Base-by-base conservation (phyloP, 92 coral and sea anemone genomes). In the Epizoanthus scotinus region DNA sequence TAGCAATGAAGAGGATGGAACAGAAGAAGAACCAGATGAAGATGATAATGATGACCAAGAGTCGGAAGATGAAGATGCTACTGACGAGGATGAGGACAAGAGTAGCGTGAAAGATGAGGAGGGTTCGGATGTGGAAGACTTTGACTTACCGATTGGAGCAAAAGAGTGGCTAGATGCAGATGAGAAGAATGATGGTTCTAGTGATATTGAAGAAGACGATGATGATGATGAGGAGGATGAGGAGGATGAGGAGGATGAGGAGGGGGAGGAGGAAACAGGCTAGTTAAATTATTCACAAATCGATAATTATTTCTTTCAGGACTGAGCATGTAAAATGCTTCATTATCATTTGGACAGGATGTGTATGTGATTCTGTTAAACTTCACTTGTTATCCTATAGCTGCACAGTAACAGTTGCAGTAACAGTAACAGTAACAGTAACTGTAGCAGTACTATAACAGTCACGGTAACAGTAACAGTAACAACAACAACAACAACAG, bases 81-180 rank as follows among this genome's bases (percentile, higher is more conserved):
- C 18, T 8, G 31, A 79, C 17, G 71, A 36, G 19, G 52, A 40
- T 17, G 78, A 73, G 9, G 84, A 86, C 34, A 49, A 82, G 27
- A 64, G 27, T 17, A 52, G 62, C 5, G 87, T 49, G 49, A 67
- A 77, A 20, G 86, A 66, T 18, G 66, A 44, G 6, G 66, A 82
- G 3, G 63, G 57, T 25, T 74, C 55, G 21, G 80, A 68, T n/a
- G 40, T 13, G 8, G 67, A 85, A 66, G 86, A 67, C 3, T 15
- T 38, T 34, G 82, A 77, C 38, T 53, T 38, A 20, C 64, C 80
- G 40, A 74, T 40, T 71, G 71, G 67, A 9, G 73, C 79, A 50
- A 74, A 69, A 12, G 83, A 81, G 27, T 54, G 79, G 70, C 49
- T 34, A 20, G 72, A 78, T 22, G 87, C 36, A 49, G 84, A 85